Percentiles rank a stretch among this genome's conserved stretches.
Evolutionary conservation across 2,888 invertebrate genomes (phyloP).

Genomic region (Caenorhabditis sp.): DNA sequence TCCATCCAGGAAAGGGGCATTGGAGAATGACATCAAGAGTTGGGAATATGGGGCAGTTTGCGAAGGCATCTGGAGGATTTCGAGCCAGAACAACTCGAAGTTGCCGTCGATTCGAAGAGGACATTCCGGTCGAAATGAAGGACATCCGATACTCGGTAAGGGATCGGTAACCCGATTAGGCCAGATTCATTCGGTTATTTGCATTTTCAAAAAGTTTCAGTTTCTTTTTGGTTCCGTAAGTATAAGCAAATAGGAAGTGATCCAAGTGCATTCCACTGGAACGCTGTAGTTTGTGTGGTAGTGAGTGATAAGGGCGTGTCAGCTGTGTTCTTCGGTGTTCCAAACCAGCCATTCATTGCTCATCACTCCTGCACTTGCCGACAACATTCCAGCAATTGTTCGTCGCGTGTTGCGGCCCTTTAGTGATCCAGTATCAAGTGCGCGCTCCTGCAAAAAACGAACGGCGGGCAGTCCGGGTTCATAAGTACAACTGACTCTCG

Average conservation of each 20-base stretch:
- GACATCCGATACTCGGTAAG: constrained; percentile 33
- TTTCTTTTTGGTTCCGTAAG: no score
- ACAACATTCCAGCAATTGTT: constrained; percentile 53
- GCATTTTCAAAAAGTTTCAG: constrained; percentile 16
- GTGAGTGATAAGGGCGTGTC: constrained; percentile 28
- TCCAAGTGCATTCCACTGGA: neutral
- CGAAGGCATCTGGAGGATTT: constrained; percentile 72
- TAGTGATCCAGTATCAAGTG: constrained; percentile 52
- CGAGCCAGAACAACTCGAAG: constrained; percentile 68
- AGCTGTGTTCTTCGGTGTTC: constrained; percentile 47
- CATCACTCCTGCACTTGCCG: constrained; percentile 32
- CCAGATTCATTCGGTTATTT: constrained; percentile 6
- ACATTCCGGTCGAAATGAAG: constrained; percentile 20
- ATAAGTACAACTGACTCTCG: constrained; percentile 30
- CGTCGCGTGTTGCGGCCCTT: constrained; percentile 38
- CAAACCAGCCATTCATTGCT: constrained; percentile 24
- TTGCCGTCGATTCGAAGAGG: constrained; percentile 21
- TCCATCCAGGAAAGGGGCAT: constrained; percentile 73
- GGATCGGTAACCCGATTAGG: constrained; percentile 9
- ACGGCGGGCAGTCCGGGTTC: constrained; percentile 45
- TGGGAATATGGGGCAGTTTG: constrained; percentile 67
- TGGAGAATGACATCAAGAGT: constrained; percentile 60
- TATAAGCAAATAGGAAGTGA: neutral
- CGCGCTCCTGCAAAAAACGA: constrained; percentile 37
- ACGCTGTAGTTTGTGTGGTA: constrained; percentile 16